These are phyloP conservation scores for Bubo bubo DNA, from an alignment of 2,113 vertebrate species.

Conservation along the genomic window DNA sequence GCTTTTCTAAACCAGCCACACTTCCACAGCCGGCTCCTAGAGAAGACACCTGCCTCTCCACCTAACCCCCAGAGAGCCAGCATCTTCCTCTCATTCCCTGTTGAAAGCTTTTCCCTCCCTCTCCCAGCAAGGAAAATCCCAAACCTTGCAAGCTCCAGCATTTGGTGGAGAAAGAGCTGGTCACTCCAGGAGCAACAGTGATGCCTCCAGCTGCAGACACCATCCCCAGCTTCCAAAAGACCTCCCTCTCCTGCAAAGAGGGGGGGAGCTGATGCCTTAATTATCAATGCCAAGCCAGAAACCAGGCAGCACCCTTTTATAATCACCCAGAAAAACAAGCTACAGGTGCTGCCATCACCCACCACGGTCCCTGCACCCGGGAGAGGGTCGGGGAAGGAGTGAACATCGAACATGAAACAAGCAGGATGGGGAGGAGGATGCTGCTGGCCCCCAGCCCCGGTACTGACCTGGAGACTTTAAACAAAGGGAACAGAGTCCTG, in stretches of 20 bases:
- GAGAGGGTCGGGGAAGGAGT: neutral
- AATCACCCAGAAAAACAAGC: neutral
- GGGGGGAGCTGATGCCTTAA: rapidly evolving
- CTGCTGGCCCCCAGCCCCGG: slow-evolving; percentile 50
- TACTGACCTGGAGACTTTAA: slow-evolving; percentile 86
- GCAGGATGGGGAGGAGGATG: neutral
- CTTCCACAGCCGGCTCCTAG: neutral
- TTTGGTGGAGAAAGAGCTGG: no score
- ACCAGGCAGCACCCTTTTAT: neutral
- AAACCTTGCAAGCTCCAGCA: neutral
- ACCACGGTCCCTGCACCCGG: neutral
- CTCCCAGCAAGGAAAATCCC: neutral
- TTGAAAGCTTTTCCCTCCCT: neutral
- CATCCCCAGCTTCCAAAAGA: neutral
- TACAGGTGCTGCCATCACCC: neutral
- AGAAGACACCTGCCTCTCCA: neutral
- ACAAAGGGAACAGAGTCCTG: slow-evolving; percentile 84
- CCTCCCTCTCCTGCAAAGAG: neutral
- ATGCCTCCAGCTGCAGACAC: neutral
- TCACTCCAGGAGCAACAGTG: neutral
- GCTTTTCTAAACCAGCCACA: neutral
- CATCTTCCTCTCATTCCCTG: neutral
- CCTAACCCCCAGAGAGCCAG: neutral
- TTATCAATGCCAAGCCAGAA: rapidly evolving
- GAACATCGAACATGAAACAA: neutral